These are phyloP conservation scores for Lasioglossum calceatum DNA, from an alignment of 2,888 invertebrate genomes.

Conservation along the genomic window DNA sequence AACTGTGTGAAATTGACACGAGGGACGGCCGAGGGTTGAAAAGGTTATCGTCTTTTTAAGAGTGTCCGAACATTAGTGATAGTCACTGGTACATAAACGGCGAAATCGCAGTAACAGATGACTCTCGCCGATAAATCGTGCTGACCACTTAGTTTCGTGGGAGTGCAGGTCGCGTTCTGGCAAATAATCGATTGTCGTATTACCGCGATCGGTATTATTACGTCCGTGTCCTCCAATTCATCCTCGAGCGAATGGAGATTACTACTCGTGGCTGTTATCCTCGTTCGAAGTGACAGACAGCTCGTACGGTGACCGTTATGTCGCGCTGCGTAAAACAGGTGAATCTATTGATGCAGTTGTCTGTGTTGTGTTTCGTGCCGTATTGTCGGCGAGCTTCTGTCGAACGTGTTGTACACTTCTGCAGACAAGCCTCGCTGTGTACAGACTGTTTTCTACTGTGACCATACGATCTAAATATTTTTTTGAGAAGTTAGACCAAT, in stretches of 20 bases:
- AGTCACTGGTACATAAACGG: neutral
- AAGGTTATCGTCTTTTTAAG: too few relatives aligned
- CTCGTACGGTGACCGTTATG: conserved; percentile 66
- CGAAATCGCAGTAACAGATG: neutral
- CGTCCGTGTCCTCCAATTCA: conserved; percentile 40
- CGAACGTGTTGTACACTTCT: neutral
- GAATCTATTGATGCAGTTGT: conserved; percentile 67
- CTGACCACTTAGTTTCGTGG: neutral
- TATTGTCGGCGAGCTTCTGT: conserved; percentile 27
- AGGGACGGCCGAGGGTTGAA: too few relatives aligned
- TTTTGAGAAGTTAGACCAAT: too few relatives aligned
- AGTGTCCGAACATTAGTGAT: too few relatives aligned
- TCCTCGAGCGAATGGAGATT: conserved; percentile 49
- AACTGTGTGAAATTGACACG: too few relatives aligned
- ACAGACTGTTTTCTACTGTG: neutral
- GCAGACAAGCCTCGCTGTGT: neutral
- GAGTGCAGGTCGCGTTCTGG: neutral
- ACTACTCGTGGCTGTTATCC: conserved; percentile 46
- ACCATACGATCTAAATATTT: too few relatives aligned
- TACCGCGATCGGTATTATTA: conserved; percentile 49
- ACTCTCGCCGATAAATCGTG: neutral
- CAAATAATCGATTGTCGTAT: conserved; percentile 36
- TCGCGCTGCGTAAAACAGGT: conserved; percentile 61
- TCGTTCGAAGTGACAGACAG: conserved; percentile 67
- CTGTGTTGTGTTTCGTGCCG: conserved; percentile 29